Conservation (phyloP, 2,797 vertebrate genomes). For the Perodicticus potto region DNA sequence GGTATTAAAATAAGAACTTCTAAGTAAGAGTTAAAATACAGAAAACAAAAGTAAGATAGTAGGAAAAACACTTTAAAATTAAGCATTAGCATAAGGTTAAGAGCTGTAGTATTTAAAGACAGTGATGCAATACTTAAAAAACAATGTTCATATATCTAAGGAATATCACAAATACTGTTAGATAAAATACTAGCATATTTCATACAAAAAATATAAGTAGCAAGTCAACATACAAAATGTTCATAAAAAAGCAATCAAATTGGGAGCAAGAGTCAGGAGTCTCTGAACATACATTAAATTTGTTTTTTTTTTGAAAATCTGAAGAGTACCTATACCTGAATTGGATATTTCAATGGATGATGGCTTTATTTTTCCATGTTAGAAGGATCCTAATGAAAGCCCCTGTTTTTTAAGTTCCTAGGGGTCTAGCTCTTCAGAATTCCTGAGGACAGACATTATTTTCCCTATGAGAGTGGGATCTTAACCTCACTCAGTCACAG, state of each 20-base stretch:
- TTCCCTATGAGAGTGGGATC: neutral
- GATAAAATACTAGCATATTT: neutral
- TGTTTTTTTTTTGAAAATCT: neutral
- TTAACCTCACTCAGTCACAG: constrained; percentile 17
- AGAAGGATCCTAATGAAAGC: constrained; percentile 39
- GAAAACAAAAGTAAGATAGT: neutral
- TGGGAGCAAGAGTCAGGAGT: neutral
- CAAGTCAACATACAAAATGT: neutral
- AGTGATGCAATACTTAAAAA: neutral
- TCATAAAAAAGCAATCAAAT: neutral
- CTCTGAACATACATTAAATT: neutral
- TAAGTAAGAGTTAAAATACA: neutral
- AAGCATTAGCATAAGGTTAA: neutral
- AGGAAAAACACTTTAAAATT: neutral
- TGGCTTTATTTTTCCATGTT: neutral
- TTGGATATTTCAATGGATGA: neutral
- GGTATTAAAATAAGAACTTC: neutral
- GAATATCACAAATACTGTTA: neutral
- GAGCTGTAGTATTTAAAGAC: neutral
- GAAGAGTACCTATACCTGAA: neutral
- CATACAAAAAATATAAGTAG: neutral
- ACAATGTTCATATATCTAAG: neutral
- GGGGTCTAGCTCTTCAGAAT: neutral
- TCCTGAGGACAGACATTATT: neutral
- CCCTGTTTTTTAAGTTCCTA: constrained; percentile 1